These are phyloP conservation scores for Cochlearius cochlearius DNA, from an alignment of 2,113 vertebrate genomes.

Conservation along the genomic window DNA sequence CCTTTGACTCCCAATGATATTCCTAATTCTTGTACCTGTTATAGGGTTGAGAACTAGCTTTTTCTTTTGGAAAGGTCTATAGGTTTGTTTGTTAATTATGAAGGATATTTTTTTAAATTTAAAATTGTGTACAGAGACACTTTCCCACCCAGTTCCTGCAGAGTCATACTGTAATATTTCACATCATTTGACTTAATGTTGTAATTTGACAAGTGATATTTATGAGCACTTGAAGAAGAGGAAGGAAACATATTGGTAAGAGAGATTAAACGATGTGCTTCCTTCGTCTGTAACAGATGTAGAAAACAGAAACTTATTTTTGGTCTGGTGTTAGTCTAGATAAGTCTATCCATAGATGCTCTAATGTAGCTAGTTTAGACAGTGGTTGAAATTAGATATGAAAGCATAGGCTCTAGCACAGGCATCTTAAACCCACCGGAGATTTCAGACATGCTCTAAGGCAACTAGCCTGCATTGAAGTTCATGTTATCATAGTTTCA, in stretches of 20 bases:
- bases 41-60: not conserved
- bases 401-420: not conserved
- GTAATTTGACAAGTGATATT: not conserved
- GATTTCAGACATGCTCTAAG: not conserved
- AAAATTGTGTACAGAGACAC: not conserved
- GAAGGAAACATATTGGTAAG: not conserved
- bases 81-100: not conserved
- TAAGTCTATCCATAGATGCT: not conserved
- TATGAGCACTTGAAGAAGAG: not conserved
- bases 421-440: not conserved
- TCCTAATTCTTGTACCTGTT: not conserved
- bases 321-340: not conserved
- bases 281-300: not conserved
- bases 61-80: not conserved
- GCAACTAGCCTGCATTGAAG: not conserved
- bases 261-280: not conserved
- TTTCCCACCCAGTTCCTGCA: not conserved
- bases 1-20: not conserved
- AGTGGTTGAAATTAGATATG: not conserved
- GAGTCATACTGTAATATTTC: not conserved
- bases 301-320: not conserved
- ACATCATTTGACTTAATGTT: not conserved
- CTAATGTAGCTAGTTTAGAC: not conserved
- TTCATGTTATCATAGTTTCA: not conserved
- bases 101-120: not conserved